Conservation (phyloP, 2,888 invertebrate genomes). For the Idaea dimidiata region DNA sequence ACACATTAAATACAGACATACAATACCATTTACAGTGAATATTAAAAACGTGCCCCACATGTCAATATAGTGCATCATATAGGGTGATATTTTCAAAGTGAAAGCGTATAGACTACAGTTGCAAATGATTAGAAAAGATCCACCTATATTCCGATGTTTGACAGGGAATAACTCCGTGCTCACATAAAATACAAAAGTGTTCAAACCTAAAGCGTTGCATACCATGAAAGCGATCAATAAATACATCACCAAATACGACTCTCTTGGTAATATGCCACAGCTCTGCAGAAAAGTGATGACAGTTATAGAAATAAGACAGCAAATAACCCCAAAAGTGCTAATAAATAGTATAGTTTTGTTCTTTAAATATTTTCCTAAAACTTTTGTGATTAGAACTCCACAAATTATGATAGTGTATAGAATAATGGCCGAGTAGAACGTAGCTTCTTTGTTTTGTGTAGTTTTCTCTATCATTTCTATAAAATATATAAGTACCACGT, state of each 20-base stretch:
- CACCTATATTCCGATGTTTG: conserved; percentile 7
- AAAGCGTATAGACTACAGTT: conserved; percentile 1
- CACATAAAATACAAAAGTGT: background rate
- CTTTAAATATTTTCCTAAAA: conserved; percentile 6
- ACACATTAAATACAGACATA: conserved; percentile 6
- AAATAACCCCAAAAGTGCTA: conserved; percentile 8
- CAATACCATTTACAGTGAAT: background rate
- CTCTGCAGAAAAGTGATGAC: background rate
- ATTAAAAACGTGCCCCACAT: conserved; percentile 8
- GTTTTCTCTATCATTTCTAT: conserved; percentile 14
- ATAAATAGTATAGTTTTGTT: conserved; percentile 13
- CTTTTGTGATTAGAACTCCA: conserved; percentile 3
- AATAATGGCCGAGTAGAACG: conserved; percentile 11
- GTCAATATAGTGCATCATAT: background rate
- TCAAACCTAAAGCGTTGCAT: background rate
- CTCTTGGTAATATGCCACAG: background rate
- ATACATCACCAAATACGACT: conserved; percentile 4
- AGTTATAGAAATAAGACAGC: background rate
- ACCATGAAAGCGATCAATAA: conserved; percentile 2
- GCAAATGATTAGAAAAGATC: background rate
- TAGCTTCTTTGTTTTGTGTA: conserved; percentile 7
- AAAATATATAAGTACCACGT: conserved; percentile 13
- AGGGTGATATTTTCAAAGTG: conserved; percentile 7
- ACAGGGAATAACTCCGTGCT: conserved; percentile 6
- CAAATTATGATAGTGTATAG: conserved; percentile 10